Evolutionary conservation across 2,797 vertebrate genomes (phyloP).

Genomic region (Malurus splendens): DNA sequence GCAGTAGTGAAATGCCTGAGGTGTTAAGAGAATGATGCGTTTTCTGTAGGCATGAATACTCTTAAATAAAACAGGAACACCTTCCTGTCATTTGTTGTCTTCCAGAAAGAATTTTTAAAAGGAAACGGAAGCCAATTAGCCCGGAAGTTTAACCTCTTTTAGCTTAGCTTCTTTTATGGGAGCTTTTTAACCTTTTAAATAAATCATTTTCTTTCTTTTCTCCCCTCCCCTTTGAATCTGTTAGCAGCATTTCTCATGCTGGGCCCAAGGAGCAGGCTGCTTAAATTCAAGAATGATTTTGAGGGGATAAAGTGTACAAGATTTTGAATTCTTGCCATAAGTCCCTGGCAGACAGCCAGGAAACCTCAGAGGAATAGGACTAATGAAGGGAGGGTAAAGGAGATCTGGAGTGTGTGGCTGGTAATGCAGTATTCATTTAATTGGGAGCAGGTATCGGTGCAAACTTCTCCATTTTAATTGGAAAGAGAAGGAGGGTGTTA

Average conservation of each 20-base stretch:
- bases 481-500: slow-evolving; percentile 79
- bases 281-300: slow-evolving; percentile 79
- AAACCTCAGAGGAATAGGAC: slow-evolving; percentile 77
- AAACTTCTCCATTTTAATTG: slow-evolving; percentile 82
- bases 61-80: slow-evolving; percentile 66
- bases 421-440: slow-evolving; percentile 80
- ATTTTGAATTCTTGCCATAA: slow-evolving; percentile 82
- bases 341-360: slow-evolving; percentile 78
- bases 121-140: slow-evolving; percentile 75
- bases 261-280: slow-evolving; percentile 70
- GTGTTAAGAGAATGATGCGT: slow-evolving; percentile 69
- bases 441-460: slow-evolving; percentile 81
- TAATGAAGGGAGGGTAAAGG: slow-evolving; percentile 80
- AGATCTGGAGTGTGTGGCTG: slow-evolving; percentile 71
- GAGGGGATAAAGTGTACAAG: slow-evolving; percentile 77
- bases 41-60: slow-evolving; percentile 67
- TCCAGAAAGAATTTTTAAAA: slow-evolving; percentile 54
- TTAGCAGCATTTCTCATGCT: slow-evolving; percentile 71
- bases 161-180: slow-evolving; percentile 67
- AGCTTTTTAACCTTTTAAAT: slow-evolving; percentile 72
- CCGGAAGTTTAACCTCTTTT: slow-evolving; percentile 75
- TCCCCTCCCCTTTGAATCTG: slow-evolving; percentile 60
- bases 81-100: slow-evolving; percentile 70
- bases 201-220: slow-evolving; percentile 68
- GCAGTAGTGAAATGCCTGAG: slow-evolving; percentile 60